Evolutionary conservation across 2,888 invertebrate species (phyloP).

Genomic region (Rhagium mordax): DNA sequence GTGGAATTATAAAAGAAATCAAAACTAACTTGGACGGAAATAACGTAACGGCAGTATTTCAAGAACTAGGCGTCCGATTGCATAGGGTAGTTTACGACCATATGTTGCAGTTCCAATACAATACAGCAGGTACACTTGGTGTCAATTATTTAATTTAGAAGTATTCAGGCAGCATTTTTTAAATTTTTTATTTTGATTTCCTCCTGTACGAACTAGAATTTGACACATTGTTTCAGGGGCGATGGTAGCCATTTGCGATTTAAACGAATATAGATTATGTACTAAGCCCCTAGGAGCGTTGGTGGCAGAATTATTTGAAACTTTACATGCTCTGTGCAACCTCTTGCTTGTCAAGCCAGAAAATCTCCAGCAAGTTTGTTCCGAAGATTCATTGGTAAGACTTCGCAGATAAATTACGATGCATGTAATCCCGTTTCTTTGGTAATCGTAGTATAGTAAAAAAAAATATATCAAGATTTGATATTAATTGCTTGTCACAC

Average conservation of each 20-base stretch:
- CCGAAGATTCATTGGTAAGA: conserved; percentile 93
- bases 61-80: conserved; percentile 92
- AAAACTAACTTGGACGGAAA: conserved; percentile 91
- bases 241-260: conserved; percentile 98
- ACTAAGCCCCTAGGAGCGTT: conserved; percentile 84
- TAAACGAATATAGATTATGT: conserved; percentile 96
- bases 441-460: no score
- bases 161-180: no score
- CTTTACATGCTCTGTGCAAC: conserved; percentile 96
- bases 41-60: conserved; percentile 88
- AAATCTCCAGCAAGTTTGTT: conserved; percentile 95
- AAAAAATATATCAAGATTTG: no score
- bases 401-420: no score
- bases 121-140: conserved; percentile 94
- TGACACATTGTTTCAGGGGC: conserved; percentile 78
- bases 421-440: no score
- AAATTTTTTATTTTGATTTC: no score
- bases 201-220: no score
- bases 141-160: no score
- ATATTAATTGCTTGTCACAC: no score
- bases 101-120: conserved; percentile 94
- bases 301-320: conserved; percentile 93
- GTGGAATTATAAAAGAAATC: conserved; percentile 82
- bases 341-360: conserved; percentile 95
- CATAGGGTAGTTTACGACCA: conserved; percentile 96